These are phyloP conservation scores for Apotomis betuletana DNA, from an alignment of 2,888 invertebrate species.

Conservation along the genomic window DNA sequence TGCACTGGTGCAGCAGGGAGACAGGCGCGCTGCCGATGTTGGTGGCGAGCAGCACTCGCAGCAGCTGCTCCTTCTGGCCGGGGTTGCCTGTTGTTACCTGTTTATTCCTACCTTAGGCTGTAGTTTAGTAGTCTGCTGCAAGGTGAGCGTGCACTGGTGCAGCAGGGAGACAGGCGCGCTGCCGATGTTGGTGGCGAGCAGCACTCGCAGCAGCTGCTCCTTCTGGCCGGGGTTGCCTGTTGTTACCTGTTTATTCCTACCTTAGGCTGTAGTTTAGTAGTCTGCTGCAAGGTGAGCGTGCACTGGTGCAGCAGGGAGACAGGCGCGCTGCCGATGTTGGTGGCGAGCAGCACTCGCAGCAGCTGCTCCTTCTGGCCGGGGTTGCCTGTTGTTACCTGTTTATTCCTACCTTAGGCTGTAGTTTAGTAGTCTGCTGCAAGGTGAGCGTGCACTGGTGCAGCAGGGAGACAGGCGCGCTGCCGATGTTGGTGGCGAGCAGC, in stretches of 20 bases:
- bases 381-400: too few relatives aligned
- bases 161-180: conserved; percentile 94
- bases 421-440: conserved; percentile 91
- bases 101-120: conserved; percentile 85
- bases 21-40: conserved; percentile 93
- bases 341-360: conserved; percentile 94
- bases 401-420: conserved; percentile 86
- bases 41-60: conserved; percentile 95
- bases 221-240: conserved; percentile 92
- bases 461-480: conserved; percentile 93
- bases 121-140: conserved; percentile 92
- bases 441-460: conserved; percentile 94
- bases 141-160: conserved; percentile 92
- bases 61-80: conserved; percentile 93
- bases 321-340: conserved; percentile 91
- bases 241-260: conserved; percentile 68
- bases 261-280: conserved; percentile 90
- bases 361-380: conserved; percentile 94
- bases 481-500: conserved; percentile 92
- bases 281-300: conserved; percentile 91
- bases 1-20: conserved; percentile 94
- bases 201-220: conserved; percentile 94
- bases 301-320: conserved; percentile 96
- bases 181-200: conserved; percentile 92
- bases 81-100: too few relatives aligned